Base-by-base conservation (phyloP, 2,797 vertebrate species). In the Ctenosaura bakeri region DNA sequence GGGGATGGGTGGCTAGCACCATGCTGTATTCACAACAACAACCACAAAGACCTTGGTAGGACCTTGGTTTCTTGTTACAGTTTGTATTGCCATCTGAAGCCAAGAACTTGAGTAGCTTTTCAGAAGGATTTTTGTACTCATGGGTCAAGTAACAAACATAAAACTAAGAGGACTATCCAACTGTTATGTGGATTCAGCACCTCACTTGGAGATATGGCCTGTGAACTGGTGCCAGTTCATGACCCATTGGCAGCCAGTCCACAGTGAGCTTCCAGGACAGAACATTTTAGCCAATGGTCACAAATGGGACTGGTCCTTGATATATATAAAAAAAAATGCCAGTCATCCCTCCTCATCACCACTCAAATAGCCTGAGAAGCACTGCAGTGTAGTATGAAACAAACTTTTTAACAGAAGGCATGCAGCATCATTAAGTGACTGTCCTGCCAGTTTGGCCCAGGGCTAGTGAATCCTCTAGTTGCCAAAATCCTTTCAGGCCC, bases 121-220 rank as follows among this genome's bases (percentile, higher is more conserved):
- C 5, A 89, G 85, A 26, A 20, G 4, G 6, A 9, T 32, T 12
- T 86, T 64, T 20, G 56, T 88, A 6, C 24, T 29, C 20, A 1
- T 64, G 73, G 89, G 88, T 4, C 46, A 26, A 54, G 46, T 52
- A 54, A 91, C 46, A 86, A 88, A 92, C 42, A 94, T 89, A 29
- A 7, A 79, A 18, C 59, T 78, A 4, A 78, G 59, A 54, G 32
- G 76, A 54, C 78, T 89, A 89, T 85, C 62, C 85, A 90, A 66
- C 32, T 86, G 81, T 88, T 74, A 56, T 83, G 18, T 83, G 91
- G 0, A 13, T 77, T 20, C 59, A 54, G 90, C 88, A 62, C n/a
- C 46, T 35, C 85, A 85, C 91, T 86, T 66, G 92, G 54, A 69
- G 73, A 83, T 93, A 66, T 80, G 92, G 91, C 12, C 87, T 66